Evolutionary conservation across 2,113 vertebrate species (phyloP).

Genomic region (Lepidothrix coronata): DNA sequence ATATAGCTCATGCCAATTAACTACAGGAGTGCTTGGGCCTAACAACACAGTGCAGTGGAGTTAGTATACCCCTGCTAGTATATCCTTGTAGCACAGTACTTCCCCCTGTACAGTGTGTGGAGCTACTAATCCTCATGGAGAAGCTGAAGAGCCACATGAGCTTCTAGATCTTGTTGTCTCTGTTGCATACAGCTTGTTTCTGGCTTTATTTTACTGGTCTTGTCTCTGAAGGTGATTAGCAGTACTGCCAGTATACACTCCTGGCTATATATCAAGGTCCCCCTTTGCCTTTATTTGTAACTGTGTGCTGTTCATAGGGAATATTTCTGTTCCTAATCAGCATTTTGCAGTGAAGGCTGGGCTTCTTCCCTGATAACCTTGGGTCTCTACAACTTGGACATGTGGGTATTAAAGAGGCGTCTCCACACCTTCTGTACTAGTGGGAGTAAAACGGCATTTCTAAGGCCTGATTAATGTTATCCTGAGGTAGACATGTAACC

Average conservation of each 20-base stretch:
- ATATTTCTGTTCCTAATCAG: background rate
- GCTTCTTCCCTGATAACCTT: background rate
- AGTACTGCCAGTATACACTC: background rate
- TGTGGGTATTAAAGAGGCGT: background rate
- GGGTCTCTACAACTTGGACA: background rate
- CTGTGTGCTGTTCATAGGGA: background rate
- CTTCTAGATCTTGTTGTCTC: background rate
- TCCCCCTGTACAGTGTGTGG: accelerated
- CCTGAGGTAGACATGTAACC: background rate
- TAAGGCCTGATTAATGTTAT: background rate
- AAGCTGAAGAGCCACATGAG: background rate
- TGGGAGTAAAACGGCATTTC: background rate
- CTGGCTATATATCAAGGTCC: background rate
- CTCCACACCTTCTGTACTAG: background rate
- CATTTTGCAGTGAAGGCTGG: background rate
- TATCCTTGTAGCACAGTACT: accelerated
- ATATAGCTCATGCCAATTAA: background rate
- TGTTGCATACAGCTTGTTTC: accelerated
- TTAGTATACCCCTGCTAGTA: background rate
- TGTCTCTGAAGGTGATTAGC: background rate
- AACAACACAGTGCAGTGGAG: background rate
- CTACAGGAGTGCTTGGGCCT: background rate
- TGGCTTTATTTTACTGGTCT: background rate
- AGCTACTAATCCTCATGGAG: accelerated
- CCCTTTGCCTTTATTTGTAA: background rate